A percentile compares a stretch with the other conserved stretches of the same genome.
Evolutionary conservation across 2,113 vertebrate genomes (phyloP).

Genomic region (Tachysurus fulvidraco): DNA sequence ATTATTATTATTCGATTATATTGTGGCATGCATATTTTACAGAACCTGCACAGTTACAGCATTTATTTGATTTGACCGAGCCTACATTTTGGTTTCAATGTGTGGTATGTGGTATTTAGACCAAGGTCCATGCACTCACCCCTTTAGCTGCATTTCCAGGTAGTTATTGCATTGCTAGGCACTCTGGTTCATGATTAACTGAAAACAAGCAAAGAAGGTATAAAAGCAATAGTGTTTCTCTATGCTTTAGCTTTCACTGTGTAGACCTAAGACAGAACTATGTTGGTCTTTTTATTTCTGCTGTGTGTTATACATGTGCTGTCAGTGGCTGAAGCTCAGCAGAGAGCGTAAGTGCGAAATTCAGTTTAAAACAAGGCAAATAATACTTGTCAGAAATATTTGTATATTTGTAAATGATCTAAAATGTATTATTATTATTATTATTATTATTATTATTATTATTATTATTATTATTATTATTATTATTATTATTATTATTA

Average conservation of each 20-base stretch:
- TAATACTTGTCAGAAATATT: not conserved
- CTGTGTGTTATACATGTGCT: conserved; percentile 31
- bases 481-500: no score
- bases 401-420: not conserved
- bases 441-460: conserved; percentile 36
- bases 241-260: not conserved
- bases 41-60: not conserved
- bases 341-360: conserved; percentile 45
- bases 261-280: conserved; percentile 1
- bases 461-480: not conserved
- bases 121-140: conserved; percentile 24
- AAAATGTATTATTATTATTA: not conserved
- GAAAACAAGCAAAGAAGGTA: conserved; percentile 39
- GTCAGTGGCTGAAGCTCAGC: conserved; percentile 30
- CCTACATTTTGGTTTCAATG: not conserved
- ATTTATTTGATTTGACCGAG: not conserved
- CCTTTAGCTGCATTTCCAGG: not conserved
- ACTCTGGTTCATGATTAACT: conserved; percentile 43
- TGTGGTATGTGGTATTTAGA: not conserved
- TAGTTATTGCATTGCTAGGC: conserved; percentile 8
- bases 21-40: not conserved
- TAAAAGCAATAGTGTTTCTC: not conserved
- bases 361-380: not conserved
- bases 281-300: conserved; percentile 39
- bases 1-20: not conserved